These are phyloP conservation scores for Protonemura montana DNA, from an alignment of 2,888 invertebrate species.

Conservation along the genomic window DNA sequence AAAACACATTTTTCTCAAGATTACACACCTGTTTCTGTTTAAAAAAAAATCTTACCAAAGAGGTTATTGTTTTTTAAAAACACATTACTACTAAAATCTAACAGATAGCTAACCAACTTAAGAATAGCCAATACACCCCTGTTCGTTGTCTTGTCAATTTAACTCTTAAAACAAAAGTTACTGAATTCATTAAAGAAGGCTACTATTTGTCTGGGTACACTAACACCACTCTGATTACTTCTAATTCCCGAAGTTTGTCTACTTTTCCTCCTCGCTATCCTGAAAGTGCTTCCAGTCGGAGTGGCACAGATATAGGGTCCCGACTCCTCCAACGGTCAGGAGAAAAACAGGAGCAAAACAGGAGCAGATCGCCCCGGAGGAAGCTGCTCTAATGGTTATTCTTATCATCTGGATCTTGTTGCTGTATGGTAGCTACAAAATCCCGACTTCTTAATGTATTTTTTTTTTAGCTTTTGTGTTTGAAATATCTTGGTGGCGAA, in stretches of 20 bases:
- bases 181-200: background rate
- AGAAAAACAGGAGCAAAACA: background rate
- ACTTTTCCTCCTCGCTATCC: background rate
- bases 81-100: no score
- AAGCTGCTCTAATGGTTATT: background rate
- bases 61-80: no score
- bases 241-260: background rate
- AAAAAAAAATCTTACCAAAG: no score
- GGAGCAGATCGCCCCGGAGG: background rate
- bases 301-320: background rate
- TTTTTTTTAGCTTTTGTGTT: background rate
- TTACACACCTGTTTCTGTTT: no score
- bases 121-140: no score
- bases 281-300: background rate
- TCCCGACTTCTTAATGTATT: background rate
- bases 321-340: background rate
- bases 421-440: background rate
- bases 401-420: background rate
- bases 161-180: background rate
- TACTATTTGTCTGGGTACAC: background rate
- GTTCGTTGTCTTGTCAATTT: no score
- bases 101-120: no score
- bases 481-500: background rate
- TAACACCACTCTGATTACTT: background rate
- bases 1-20: no score